Conservation (phyloP, 1,140 invertebrate genomes). For the Choristoneura fumiferana region DNA sequence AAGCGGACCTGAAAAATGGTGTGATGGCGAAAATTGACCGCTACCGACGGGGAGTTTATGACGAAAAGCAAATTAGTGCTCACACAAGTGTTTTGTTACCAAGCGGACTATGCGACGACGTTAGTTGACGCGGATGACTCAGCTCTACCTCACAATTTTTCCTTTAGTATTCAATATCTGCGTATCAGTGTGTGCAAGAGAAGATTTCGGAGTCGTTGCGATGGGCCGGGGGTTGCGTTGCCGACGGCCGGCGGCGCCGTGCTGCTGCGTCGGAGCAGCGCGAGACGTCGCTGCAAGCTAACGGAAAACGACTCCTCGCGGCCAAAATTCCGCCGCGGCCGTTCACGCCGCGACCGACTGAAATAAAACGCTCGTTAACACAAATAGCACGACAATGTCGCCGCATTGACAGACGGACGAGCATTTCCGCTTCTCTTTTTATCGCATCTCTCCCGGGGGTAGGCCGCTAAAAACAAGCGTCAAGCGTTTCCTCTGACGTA, state of each 20-base stretch:
- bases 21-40: constrained; percentile 32
- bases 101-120: constrained; percentile 28
- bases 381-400: constrained; percentile 73
- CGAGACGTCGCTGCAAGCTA: constrained; percentile 52
- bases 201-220: neutral
- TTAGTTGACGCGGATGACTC: constrained; percentile 56
- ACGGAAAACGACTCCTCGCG: constrained; percentile 70
- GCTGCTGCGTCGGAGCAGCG: constrained; percentile 27
- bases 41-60: neutral
- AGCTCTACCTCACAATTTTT: constrained; percentile 73
- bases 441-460: constrained; percentile 39
- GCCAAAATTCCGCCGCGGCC: constrained; percentile 73
- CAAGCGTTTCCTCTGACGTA: constrained; percentile 60
- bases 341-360: constrained; percentile 72
- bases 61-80: constrained; percentile 16
- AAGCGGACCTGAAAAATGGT: constrained; percentile 37
- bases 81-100: constrained; percentile 26
- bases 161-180: constrained; percentile 58
- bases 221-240: neutral
- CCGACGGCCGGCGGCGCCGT: constrained; percentile 29
- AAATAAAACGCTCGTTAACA: constrained; percentile 76
- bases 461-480: constrained; percentile 47
- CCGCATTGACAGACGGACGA: constrained; percentile 67
- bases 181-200: constrained; percentile 20
- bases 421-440: constrained; percentile 71